phyloP scores from a whole-genome alignment of 2,888 invertebrate species.

The Iphiclides podalirius region DNA sequence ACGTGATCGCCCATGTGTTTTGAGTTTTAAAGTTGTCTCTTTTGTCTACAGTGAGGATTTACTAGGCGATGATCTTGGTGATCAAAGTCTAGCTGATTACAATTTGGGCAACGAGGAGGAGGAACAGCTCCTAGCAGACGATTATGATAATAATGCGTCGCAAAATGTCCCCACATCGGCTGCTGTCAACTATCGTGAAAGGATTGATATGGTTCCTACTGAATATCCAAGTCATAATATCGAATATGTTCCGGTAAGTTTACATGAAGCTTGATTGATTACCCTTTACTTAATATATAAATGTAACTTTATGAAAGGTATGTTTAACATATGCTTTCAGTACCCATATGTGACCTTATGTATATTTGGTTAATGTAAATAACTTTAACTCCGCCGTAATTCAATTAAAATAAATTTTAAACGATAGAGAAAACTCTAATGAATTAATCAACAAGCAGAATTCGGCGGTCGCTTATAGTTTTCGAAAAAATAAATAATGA shows the following conservation, averaged over 20 bases:
- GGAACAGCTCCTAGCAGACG: slow-evolving; percentile 71
- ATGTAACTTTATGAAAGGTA: no score
- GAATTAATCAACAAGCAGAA: no score
- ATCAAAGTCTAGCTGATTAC: slow-evolving; percentile 72
- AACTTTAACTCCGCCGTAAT: no score
- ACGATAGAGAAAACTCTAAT: no score
- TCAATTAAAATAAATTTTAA: no score
- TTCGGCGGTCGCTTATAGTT: no score
- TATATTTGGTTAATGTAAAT: no score
- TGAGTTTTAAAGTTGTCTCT: slow-evolving; percentile 25
- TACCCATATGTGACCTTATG: no score
- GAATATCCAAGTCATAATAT: slow-evolving; percentile 50
- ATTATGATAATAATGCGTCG: slow-evolving; percentile 56
- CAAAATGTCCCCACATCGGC: slow-evolving; percentile 65
- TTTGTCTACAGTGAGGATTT: slow-evolving; percentile 70
- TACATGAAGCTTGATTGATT: background rate
- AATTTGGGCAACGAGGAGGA: slow-evolving; percentile 76
- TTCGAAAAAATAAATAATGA: no score
- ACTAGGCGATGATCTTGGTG: slow-evolving; percentile 72
- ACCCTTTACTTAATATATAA: background rate
- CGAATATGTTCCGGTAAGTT: slow-evolving; percentile 52
- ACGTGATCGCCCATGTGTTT: slow-evolving; percentile 21
- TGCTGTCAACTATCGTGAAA: slow-evolving; percentile 44
- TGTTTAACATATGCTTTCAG: no score
- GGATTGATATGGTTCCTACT: slow-evolving; percentile 45